phyloP scores from a whole-genome alignment of 2,113 vertebrate genomes.

The Chionis minor region DNA sequence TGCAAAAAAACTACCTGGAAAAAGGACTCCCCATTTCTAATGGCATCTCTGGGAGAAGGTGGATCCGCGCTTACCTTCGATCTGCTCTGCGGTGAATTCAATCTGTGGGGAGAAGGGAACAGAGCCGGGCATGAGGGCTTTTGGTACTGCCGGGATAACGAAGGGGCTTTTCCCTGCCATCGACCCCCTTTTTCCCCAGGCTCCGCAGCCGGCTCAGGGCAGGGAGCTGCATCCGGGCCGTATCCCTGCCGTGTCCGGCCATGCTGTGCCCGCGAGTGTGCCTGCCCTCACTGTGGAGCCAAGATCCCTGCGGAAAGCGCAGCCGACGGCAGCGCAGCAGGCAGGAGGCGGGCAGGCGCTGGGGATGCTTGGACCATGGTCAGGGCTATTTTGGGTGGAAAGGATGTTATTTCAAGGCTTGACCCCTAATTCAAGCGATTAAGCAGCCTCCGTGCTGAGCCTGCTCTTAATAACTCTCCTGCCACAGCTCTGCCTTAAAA shows the following conservation, averaged over 20 bases:
- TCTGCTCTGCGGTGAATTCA: constrained; percentile 83
- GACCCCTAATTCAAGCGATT: not conserved
- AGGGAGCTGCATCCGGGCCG: fast-evolving
- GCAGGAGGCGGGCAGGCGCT: not conserved
- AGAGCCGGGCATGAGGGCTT: not conserved
- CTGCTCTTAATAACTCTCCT: not conserved
- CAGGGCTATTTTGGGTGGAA: not conserved
- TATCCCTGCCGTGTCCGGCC: not conserved
- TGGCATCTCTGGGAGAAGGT: not conserved
- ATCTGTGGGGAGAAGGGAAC: constrained; percentile 63
- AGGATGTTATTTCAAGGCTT: not conserved
- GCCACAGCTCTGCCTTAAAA: not conserved
- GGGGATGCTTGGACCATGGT: not conserved
- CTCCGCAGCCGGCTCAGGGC: not conserved
- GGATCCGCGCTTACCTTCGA: constrained; percentile 75
- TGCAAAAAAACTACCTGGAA: not conserved
- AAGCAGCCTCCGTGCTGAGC: not conserved
- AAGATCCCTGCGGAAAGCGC: not conserved
- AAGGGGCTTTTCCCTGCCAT: not conserved
- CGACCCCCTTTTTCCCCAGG: not conserved
- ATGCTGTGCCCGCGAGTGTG: fast-evolving
- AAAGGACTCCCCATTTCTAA: not conserved
- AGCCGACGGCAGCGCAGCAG: not conserved
- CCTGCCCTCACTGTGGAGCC: not conserved
- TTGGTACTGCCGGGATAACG: fast-evolving